These are phyloP conservation scores for Microcebus tavaratra DNA, from an alignment of 2,113 vertebrate species.

Conservation along the genomic window DNA sequence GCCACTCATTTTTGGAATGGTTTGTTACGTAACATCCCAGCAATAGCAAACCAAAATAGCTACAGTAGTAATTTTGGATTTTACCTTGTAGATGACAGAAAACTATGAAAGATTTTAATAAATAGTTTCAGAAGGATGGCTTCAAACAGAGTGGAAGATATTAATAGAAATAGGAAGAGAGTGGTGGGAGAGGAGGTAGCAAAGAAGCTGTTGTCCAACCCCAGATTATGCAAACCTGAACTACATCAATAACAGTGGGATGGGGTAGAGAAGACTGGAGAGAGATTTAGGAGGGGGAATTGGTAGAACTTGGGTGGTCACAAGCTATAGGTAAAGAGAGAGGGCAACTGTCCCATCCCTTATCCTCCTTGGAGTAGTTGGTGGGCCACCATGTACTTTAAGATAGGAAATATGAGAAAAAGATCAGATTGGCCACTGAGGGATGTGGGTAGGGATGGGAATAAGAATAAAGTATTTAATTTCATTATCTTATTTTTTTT, in stretches of 20 bases:
- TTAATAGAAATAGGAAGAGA: not conserved
- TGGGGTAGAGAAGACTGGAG: not conserved
- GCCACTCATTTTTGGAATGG: not conserved
- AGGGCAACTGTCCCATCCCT: not conserved
- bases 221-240: not conserved
- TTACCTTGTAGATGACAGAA: constrained; percentile 8
- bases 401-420: not conserved
- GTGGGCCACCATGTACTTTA: not conserved
- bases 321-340: not conserved
- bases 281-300: not conserved
- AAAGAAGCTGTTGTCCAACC: not conserved
- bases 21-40: not conserved
- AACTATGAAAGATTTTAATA: not conserved
- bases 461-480: not conserved
- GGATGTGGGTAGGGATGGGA: not conserved
- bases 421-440: not conserved
- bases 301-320: not conserved
- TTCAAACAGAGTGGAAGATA: not conserved
- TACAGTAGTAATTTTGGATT: not conserved
- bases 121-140: constrained; percentile 12
- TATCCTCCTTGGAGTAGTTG: not conserved
- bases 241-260: not conserved
- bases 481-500: not conserved
- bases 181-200: not conserved
- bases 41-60: not conserved